Evolutionary conservation across 2,888 invertebrate species (phyloP), one percentile per base, ranked within the genome.

Genomic region (Lymantria monacha): DNA sequence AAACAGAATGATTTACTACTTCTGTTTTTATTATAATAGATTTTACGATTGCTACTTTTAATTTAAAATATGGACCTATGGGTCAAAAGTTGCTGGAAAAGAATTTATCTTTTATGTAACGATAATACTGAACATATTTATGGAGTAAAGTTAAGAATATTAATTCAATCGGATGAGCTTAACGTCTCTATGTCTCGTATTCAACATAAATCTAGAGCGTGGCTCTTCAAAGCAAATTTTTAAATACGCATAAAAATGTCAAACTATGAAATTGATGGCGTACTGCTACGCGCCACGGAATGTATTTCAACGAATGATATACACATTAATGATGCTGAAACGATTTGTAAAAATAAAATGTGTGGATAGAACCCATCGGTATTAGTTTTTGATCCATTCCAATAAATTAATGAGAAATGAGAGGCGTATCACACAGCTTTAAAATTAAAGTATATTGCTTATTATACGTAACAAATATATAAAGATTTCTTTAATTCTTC

Each of bases 231-330:
- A 91, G 89, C 72, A 75, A 84, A 83, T 78, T 83, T 83, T 89
- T 87, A 86, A 88, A 91, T 86, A 85, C 87, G 83, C 80, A 88
- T 91, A 88, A 88, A 91, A 87, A 85, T 75, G 89, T 87, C 90
- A 85, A 83, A 87, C 75, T 71, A 68, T 67, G 59, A 77, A 87
- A 89, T 87, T 87, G 79, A 90, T 89, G 81, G 77, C 73, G 67
- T 67, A 64, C 66, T 69, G 73, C 66, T 72, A 72, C 72, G 71
- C 68, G 53, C 70, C 63, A 70, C 74, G 74, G 79, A 81, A 84
- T 81, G 80, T 76, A 76, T 79, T 74, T 74, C 72, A 78, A 75
- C 79, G 79, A 82, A 79, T 79, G 77, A 82, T 82, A 79, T 78
- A 81, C 74, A 78, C 67, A 73, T 72, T 79, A 79, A 81, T 76